A percentile compares a stretch with the other conserved stretches of the same genome.
phyloP scores from a whole-genome alignment of 2,797 vertebrate genomes.

The Lophius americanus region DNA sequence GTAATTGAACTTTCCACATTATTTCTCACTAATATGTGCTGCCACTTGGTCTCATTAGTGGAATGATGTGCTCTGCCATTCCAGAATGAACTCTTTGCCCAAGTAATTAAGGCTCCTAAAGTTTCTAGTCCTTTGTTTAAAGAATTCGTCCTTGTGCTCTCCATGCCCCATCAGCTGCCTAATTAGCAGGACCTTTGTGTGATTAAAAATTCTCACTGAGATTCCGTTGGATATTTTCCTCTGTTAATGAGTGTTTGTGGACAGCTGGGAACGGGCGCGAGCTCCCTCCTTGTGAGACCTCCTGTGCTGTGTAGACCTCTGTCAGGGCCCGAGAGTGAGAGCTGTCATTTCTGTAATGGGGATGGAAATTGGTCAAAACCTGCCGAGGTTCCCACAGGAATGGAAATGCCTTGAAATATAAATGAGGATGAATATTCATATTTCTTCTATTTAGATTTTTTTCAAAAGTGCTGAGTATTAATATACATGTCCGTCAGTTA shows the following conservation, averaged over 20 bases:
- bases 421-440: conserved; percentile 99
- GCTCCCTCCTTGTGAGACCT: conserved; percentile 91
- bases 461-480: conserved; percentile 96
- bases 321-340: conserved; percentile 98
- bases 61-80: conserved; percentile 99
- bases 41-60: conserved; percentile 95
- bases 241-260: conserved; percentile 99
- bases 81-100: conserved; percentile 99
- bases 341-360: conserved; percentile 97
- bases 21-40: conserved; percentile 89
- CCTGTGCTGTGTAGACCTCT: conserved; percentile 95
- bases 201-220: conserved; percentile 99
- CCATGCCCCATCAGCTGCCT: conserved; percentile 99
- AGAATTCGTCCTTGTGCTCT: conserved; percentile 99
- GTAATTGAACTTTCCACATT: conserved; percentile 92
- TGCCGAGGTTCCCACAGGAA: conserved; percentile 88
- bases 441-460: conserved; percentile 83
- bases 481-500: conserved; percentile 97
- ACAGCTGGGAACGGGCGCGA: conserved; percentile 95
- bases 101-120: conserved; percentile 99
- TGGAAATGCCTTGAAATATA: conserved; percentile 99
- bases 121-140: conserved; percentile 99
- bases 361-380: conserved; percentile 96
- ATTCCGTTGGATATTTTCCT: conserved; percentile 99
- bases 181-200: conserved; percentile 98